phyloP scores from a whole-genome alignment of 2,113 vertebrate species.

The Melanerpes aurifrons region DNA sequence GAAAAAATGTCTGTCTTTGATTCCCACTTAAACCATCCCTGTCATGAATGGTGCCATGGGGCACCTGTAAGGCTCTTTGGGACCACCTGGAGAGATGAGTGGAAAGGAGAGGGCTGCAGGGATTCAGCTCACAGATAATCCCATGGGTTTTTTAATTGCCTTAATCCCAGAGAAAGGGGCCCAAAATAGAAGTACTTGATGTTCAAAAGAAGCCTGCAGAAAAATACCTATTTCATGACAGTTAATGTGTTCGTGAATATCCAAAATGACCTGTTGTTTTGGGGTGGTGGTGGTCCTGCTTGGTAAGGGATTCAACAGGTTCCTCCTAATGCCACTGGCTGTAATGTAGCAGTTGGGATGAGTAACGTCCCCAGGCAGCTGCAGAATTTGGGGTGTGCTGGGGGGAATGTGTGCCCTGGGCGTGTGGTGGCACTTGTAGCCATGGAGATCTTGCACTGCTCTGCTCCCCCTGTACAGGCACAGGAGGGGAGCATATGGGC shows the following conservation, averaged over 20 bases:
- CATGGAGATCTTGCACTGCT: conserved; percentile 11
- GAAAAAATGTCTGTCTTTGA: background rate
- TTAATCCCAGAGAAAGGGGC: background rate
- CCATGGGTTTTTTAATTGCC: background rate
- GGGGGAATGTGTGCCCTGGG: background rate
- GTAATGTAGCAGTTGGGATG: background rate
- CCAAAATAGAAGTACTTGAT: background rate
- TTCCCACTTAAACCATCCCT: background rate
- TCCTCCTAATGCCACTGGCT: rapidly evolving
- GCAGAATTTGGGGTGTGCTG: background rate
- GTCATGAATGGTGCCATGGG: no score
- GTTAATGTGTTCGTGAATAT: background rate
- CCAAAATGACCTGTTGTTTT: background rate
- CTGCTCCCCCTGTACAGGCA: background rate
- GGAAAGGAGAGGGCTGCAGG: background rate
- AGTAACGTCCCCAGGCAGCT: background rate
- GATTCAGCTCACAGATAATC: background rate
- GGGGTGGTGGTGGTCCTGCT: background rate
- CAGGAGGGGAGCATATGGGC: conserved; percentile 54
- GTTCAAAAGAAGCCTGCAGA: background rate
- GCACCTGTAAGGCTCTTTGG: rapidly evolving
- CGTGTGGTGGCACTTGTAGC: background rate
- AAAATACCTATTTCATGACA: background rate
- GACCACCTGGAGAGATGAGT: background rate
- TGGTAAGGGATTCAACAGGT: rapidly evolving